Base-by-base conservation (phyloP, 2,888 invertebrate genomes). In the Lycia hirtaria region DNA sequence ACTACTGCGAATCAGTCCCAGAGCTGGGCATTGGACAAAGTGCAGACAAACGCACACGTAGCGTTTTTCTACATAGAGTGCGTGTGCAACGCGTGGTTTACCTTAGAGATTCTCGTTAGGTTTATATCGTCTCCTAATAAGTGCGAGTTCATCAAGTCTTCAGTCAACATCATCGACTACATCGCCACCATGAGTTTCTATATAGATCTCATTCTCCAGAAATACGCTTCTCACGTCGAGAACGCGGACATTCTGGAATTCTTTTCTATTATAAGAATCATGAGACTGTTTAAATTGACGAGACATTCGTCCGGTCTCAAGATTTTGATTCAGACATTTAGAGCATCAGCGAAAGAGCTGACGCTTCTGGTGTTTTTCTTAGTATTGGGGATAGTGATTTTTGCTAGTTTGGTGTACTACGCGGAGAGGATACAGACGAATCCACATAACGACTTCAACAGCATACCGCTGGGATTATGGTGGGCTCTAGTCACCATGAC, bases 401-500 rank as follows among this genome's bases (percentile, higher is more conserved):
- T 99, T 92, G 99, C 99, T 74, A 98, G 98, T 87, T 94, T 99
- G 80, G 98, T 99, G 73, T 99, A 98, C 91, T 99, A 99, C 90
- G 99, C 99, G 61, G 99, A 99, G 91, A 94, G 98, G 78, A 98
- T 98, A 79, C 97, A 98, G 88, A 97, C 96, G 68, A 97, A 98
- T 92, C 98, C 98, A 61, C 96, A 98, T 85, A 99, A 99, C 92
- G 98, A 98, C 92, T 99, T 99, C 93, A 98, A 98, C 87, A 98
- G 98, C 89, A 99, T 99, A 93, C 99, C 99, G 40, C 93, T 98
- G 75, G 99, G 99, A 40, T 93, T 99, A 67, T 99, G 99, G 99
- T 99, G 99, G 99, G 99, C 99, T 40, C 94, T 99, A 89, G 98
- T 99, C 69, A 99, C 99, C 69, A 99, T 99, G 99, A 99, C 99